Evolutionary conservation across 2,888 invertebrate species (phyloP), one percentile per base, ranked within the genome.

Genomic region (Amiota communis): DNA sequence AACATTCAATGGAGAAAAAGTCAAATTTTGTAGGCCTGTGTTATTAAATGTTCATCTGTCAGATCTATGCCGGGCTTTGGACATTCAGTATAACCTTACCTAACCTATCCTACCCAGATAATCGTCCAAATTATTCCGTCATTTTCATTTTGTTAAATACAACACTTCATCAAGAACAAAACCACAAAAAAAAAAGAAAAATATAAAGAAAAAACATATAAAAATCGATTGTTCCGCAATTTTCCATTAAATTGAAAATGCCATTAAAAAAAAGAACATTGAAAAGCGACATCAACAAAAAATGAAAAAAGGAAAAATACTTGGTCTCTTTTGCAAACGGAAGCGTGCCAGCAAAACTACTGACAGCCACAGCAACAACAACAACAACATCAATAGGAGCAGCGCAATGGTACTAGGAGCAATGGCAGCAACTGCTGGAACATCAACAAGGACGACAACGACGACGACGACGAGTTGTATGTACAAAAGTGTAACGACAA

Each of bases 151-250:
- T 63, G 64, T 63, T 53, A 63, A 71, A 49, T 23, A 17, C 51
- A 61, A 49, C 63, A 64, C 71, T 68, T 68, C 51, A 68, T 68
- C 67, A 68, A 68, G 67, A 68, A 12, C 23, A 68, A 20, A 20
- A 63, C 63, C 63, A 11, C 46, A 63, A n/a, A 11, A n/a, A 10
- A 12, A 53, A 53, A 53, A 53, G 10, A 53, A 53, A 53, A 53
- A 53, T n/a, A 53, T n/a, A 53, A 53, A 10, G 10, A 53, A 53
- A 53, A 63, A 23, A 17, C 11, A 17, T 15, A 63, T n/a, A 74
- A 76, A 77, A 82, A 84, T 83, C 82, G 81, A 84, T 84, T 76
- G 78, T 75, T 73, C 78, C 46, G 71, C 73, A 78, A 76, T 77
- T 79, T 80, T 76, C 81, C 79, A 78, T 81, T 78, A 77, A 79